Conservation (phyloP, 2,113 vertebrate species). For the Monarcha castaneiventris region DNA sequence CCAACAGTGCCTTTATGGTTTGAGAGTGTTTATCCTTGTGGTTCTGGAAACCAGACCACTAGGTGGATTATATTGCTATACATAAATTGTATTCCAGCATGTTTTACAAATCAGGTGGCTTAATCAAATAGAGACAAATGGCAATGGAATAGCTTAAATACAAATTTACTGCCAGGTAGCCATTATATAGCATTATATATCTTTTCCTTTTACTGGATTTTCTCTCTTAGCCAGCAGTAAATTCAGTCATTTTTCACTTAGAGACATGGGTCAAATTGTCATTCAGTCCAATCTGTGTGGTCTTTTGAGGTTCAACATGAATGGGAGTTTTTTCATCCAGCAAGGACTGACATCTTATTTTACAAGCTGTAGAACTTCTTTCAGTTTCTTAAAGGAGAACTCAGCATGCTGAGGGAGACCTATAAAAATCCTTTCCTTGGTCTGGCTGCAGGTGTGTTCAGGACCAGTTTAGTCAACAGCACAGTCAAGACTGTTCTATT, state of each 20-base stretch:
- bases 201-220: background rate
- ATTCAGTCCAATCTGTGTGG: background rate
- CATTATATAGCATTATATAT: background rate
- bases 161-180: background rate
- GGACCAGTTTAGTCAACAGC: background rate
- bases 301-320: background rate
- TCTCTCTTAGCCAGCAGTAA: background rate
- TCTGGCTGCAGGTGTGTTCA: background rate
- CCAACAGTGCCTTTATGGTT: slow-evolving; percentile 24
- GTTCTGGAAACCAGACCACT: slow-evolving; percentile 30
- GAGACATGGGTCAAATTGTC: background rate
- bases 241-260: background rate
- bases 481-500: background rate
- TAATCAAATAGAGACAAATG: slow-evolving; percentile 19
- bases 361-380: background rate
- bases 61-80: background rate
- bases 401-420: background rate
- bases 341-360: background rate
- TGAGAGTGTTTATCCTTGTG: slow-evolving; percentile 19
- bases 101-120: slow-evolving; percentile 29
- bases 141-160: background rate
- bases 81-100: slow-evolving; percentile 8
- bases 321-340: background rate
- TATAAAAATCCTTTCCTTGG: background rate
- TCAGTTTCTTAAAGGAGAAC: background rate